Base-by-base conservation (phyloP, 2,797 vertebrate genomes). In the Rhyacichthys aspro region DNA sequence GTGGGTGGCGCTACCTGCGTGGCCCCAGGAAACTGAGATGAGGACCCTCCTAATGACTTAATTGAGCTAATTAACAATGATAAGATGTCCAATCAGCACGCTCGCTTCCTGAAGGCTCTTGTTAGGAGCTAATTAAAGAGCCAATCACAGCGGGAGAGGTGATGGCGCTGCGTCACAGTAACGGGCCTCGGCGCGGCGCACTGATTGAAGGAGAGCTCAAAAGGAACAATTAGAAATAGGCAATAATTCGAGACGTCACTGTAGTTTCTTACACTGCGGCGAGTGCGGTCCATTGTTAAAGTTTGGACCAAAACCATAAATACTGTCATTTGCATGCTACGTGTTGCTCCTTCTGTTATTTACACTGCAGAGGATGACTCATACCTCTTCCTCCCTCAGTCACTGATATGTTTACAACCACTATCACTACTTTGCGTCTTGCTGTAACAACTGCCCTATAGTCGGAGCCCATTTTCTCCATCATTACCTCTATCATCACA, bases 101-200 rank as follows among this genome's bases (percentile, higher is more conserved):
- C 81, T 56, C 73, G 85, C 83, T 90, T 92, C 88, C 90, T 90
- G 86, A 85, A 91, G 90, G 87, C 88, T 85, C 91, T 90, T 81
- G 89, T 93, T 89, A 91, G 88, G 82, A 84, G 85, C 88, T 91
- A 91, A 91, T 89, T 90, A 91, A 91, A 86, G 89, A 89, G 81
- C 82, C 83, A 88, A 84, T 91, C 90, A 74, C 89, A 90, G 88
- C 84, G 63, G 84, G 84, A 49, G 52, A 46, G 59, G 55, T 45
- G 55, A 54, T 54, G 68, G 50, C 33, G 37, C 73, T 63, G 83
- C 43, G 59, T 77, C 83, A 64, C 72, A 65, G 65, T 70, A 63
- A 48, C 63, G 11, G 63, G 66, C 63, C 44, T 16, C 56, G 43
- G 50, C 18, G 38, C 62, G 23, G 41, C 12, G 43, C 49, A 38